phyloP scores from a whole-genome alignment of 2,797 vertebrate genomes.

The Phalloptychus januarius region DNA sequence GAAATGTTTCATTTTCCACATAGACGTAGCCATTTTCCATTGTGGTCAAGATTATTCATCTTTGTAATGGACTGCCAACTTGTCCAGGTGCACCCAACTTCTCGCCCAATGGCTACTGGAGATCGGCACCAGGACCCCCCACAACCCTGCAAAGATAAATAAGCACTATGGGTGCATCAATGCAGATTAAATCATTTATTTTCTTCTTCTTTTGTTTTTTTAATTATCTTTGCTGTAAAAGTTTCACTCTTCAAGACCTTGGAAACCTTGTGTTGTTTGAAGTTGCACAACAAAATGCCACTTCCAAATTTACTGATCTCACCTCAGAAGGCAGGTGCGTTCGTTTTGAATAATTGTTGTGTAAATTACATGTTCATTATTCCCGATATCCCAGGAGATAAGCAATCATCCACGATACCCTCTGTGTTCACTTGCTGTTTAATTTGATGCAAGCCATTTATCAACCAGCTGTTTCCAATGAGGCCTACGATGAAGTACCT shows the following conservation, averaged over 20 bases:
- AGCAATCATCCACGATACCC: constrained; percentile 63
- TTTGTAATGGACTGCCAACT: neutral
- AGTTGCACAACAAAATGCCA: neutral
- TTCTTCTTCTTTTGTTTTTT: neutral
- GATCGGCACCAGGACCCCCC: neutral
- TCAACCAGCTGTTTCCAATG: constrained; percentile 79
- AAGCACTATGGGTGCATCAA: neutral
- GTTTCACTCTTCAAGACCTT: neutral
- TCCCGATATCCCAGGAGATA: constrained; percentile 55
- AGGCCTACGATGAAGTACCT: constrained; percentile 74
- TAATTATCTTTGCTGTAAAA: neutral
- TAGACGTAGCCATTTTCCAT: neutral
- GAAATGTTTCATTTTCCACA: neutral
- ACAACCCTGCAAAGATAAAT: neutral
- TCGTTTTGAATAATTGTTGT: constrained; percentile 51
- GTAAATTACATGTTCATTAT: constrained; percentile 61
- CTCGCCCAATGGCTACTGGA: neutral
- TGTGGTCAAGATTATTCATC: neutral
- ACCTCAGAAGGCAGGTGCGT: constrained; percentile 23
- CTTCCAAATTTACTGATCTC: constrained; percentile 16
- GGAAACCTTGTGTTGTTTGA: neutral
- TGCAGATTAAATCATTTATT: neutral
- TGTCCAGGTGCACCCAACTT: neutral
- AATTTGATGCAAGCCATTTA: constrained; percentile 79
- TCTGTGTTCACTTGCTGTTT: constrained; percentile 70